phyloP scores from a whole-genome alignment of 2,797 vertebrate species.

The Nasua narica region DNA sequence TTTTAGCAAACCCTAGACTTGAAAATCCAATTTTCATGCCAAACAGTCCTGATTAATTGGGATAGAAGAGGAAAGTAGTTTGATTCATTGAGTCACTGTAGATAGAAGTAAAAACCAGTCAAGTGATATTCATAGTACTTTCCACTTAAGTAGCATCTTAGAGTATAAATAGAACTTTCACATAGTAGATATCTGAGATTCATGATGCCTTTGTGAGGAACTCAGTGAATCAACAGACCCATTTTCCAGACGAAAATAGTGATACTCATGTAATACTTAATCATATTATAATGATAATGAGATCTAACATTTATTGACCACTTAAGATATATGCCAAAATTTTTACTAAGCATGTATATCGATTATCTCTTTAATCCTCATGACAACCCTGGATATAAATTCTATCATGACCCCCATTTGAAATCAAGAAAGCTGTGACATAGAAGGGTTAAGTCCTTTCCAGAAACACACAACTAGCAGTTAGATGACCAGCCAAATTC shows the following conservation, averaged over 20 bases:
- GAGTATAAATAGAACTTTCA: neutral
- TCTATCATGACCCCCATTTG: neutral
- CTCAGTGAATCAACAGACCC: neutral
- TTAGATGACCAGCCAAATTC: neutral
- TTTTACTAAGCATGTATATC: neutral
- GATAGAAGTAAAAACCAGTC: neutral
- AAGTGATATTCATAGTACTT: neutral
- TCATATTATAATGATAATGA: neutral
- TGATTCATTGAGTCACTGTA: neutral
- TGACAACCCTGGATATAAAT: neutral
- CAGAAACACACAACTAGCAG: neutral
- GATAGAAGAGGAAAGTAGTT: neutral
- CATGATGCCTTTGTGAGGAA: neutral
- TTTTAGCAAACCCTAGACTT: neutral
- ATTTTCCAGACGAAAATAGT: neutral
- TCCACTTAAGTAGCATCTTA: neutral
- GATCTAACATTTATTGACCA: neutral
- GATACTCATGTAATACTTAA: neutral
- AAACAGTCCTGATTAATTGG: neutral
- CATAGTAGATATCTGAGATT: neutral
- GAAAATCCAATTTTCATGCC: neutral
- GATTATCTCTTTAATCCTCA: neutral
- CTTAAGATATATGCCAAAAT: neutral
- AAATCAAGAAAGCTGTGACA: neutral
- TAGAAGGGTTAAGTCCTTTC: neutral